A percentile compares a stretch with the other conserved stretches of the same genome.
Evolutionary conservation across 1,140 invertebrate species (phyloP).

Genomic region (Aleiodes sp.): DNA sequence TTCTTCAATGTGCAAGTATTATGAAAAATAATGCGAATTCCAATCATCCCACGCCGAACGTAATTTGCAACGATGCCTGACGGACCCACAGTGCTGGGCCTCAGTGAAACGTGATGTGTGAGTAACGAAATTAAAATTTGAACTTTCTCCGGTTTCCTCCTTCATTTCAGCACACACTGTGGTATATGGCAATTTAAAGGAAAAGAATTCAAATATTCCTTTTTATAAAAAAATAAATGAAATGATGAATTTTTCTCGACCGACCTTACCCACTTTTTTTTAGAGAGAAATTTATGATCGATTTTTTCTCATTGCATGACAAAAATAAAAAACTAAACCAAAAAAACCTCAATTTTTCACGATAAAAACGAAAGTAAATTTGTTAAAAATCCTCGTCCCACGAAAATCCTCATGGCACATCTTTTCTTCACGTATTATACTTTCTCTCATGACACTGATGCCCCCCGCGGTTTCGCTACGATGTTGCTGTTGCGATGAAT

Average conservation of each 20-base stretch:
- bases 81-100: not conserved
- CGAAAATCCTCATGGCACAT: too few relatives aligned
- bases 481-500: not conserved
- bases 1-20: not conserved
- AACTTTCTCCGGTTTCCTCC: slow-evolving; percentile 51
- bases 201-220: too few relatives aligned
- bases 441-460: slow-evolving; percentile 2
- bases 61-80: slow-evolving; percentile 19
- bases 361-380: too few relatives aligned
- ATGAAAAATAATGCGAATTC: slow-evolving; percentile 23
- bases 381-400: not conserved
- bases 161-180: not conserved
- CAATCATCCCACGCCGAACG: not conserved
- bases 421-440: not conserved
- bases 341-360: too few relatives aligned
- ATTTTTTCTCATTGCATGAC: too few relatives aligned
- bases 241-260: too few relatives aligned
- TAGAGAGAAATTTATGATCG: too few relatives aligned
- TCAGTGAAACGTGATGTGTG: slow-evolving; percentile 14
- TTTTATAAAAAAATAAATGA: too few relatives aligned
- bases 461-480: not conserved
- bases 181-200: not conserved
- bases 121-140: slow-evolving; percentile 47
- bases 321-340: too few relatives aligned
- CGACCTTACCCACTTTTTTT: too few relatives aligned